Evolutionary conservation across 2,888 invertebrate genomes (phyloP).

Genomic region (Onchidella celtica): DNA sequence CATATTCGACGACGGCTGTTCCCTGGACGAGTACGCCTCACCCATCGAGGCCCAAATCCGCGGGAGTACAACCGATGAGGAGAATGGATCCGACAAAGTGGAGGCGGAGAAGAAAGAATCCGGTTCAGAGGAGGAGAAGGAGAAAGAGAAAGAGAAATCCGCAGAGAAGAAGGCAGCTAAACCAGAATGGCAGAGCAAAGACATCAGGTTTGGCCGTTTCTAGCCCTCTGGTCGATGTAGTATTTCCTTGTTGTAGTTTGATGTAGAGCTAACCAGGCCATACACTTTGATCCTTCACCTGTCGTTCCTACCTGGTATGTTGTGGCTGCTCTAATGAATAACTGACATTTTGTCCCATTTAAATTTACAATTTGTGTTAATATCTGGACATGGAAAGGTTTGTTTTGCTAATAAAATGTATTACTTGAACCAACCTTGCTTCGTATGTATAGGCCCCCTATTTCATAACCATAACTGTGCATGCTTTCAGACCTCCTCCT

Average conservation of each 20-base stretch:
- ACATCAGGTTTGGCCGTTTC: conserved; percentile 60
- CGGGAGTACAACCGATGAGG: neutral
- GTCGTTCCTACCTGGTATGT: neutral
- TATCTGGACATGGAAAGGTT: no score
- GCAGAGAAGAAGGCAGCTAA: conserved; percentile 15
- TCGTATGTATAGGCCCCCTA: no score
- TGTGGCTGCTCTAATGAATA: neutral
- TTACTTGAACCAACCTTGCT: no score
- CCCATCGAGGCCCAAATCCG: neutral
- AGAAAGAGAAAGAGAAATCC: conserved; percentile 30
- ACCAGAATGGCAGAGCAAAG: conserved; percentile 48
- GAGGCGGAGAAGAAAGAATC: conserved; percentile 5
- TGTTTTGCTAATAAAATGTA: no score
- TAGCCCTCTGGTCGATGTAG: conserved; percentile 1
- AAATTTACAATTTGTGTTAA: no score
- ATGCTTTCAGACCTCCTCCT: no score
- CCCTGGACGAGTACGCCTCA: conserved; percentile 45
- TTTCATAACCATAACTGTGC: no score
- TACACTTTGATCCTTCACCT: neutral
- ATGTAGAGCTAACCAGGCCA: no score
- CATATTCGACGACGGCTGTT: conserved; percentile 85
- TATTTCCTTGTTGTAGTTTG: neutral
- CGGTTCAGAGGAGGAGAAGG: conserved; percentile 24
- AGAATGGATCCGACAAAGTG: neutral
- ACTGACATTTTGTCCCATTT: no score